These are phyloP conservation scores for Tupaia tana DNA, from an alignment of 2,113 vertebrate species.

Conservation along the genomic window DNA sequence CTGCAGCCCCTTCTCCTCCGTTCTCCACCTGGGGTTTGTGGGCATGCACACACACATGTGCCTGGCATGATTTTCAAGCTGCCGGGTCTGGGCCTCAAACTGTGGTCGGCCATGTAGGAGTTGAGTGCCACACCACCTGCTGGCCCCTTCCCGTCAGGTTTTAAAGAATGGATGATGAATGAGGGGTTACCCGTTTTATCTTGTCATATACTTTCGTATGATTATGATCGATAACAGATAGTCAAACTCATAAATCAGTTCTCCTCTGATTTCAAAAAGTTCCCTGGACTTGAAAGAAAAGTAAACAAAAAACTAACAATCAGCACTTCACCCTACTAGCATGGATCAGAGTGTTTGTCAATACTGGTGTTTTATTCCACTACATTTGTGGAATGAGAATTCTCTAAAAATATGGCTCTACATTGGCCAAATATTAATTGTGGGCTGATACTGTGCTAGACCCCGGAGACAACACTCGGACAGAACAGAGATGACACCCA, in stretches of 20 bases:
- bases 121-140: too few species aligned
- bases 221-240: neutral
- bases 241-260: neutral
- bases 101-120: too few species aligned
- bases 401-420: neutral
- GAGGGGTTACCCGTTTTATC: neutral
- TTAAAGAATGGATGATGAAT: neutral
- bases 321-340: neutral
- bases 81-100: too few species aligned
- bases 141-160: neutral
- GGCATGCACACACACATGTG: too few species aligned
- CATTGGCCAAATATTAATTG: conserved; percentile 68
- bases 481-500: neutral
- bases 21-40: too few species aligned
- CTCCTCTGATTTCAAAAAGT: conserved; percentile 44
- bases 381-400: conserved; percentile 1
- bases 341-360: neutral
- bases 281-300: neutral
- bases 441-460: conserved; percentile 33
- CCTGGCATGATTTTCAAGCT: too few species aligned
- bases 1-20: too few species aligned
- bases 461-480: neutral
- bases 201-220: neutral
- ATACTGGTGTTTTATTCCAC: neutral
- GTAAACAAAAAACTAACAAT: neutral